phyloP scores from a whole-genome alignment of 1,140 invertebrate genomes.

The Steinernema khuongi region DNA sequence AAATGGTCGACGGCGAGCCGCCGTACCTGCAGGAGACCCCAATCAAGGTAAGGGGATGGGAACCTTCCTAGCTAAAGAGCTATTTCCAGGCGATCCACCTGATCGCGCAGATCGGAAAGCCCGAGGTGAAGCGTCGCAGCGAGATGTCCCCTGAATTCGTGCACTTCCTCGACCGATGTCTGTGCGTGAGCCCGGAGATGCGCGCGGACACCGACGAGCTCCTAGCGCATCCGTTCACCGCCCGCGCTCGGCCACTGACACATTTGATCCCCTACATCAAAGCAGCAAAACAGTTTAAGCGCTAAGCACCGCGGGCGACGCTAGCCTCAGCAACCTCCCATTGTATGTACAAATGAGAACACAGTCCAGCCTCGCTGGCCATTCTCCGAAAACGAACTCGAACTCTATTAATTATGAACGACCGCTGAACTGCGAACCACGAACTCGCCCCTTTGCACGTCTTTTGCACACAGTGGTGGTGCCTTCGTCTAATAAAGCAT shows the following conservation, averaged over 20 bases:
- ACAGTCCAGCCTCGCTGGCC: no score
- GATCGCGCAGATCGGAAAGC: conserved; percentile 55
- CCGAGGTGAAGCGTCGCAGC: conserved; percentile 42
- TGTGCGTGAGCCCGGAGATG: conserved; percentile 44
- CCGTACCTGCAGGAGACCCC: conserved; percentile 53
- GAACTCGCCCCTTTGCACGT: no score
- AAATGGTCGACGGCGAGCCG: conserved; percentile 55
- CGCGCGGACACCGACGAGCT: conserved; percentile 54
- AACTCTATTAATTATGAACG: no score
- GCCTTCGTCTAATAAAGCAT: no score
- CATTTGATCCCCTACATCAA: conserved; percentile 54
- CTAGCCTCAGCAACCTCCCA: neutral
- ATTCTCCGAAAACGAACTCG: no score
- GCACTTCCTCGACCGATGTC: conserved; percentile 49
- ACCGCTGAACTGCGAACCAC: no score
- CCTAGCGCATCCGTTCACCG: conserved; percentile 50
- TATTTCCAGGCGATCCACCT: conserved; percentile 47
- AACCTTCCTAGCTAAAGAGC: neutral
- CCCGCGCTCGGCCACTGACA: conserved; percentile 49
- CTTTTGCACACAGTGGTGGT: no score
- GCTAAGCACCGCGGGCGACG: no score
- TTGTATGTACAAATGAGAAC: neutral
- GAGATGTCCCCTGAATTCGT: conserved; percentile 46
- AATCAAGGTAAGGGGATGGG: conserved; percentile 35
- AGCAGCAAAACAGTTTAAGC: conserved; percentile 42